phyloP scores from a whole-genome alignment of 2,888 invertebrate species.

The Oligia fasciuncula region DNA sequence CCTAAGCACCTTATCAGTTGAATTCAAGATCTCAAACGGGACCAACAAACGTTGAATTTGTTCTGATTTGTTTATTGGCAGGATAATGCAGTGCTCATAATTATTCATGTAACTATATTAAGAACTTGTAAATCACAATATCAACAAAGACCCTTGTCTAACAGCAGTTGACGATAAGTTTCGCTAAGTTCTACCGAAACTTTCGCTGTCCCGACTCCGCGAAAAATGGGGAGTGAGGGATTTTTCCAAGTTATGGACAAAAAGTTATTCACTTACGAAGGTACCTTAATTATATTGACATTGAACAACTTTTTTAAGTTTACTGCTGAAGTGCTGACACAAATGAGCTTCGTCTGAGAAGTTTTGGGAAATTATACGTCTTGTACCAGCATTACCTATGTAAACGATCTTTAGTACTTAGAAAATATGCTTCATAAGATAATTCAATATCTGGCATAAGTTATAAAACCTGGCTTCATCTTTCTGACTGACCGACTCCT shows the following conservation, averaged over 20 bases:
- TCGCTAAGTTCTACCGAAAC: conserved; percentile 41
- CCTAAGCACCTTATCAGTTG: conserved; percentile 25
- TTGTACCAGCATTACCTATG: not conserved
- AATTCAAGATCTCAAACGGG: conserved; percentile 34
- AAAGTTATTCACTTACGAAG: conserved; percentile 54
- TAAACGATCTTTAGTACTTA: not conserved
- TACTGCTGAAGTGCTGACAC: conserved; percentile 8
- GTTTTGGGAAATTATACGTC: conserved; percentile 7
- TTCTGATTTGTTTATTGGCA: conserved; percentile 3
- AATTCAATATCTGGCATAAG: not conserved
- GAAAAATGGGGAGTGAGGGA: conserved; percentile 8
- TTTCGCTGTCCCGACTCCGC: conserved; percentile 9
- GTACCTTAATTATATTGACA: conserved; percentile 46
- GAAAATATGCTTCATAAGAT: not conserved
- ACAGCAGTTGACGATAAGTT: conserved; percentile 36
- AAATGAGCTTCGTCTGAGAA: conserved; percentile 41
- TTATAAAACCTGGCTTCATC: not conserved
- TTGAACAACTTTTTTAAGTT: conserved; percentile 34
- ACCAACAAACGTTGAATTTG: conserved; percentile 16
- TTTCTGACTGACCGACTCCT: not conserved
- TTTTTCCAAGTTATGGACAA: conserved; percentile 34
- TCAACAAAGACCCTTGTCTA: conserved; percentile 41
- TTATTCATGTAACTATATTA: conserved; percentile 2
- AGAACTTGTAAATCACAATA: conserved; percentile 35
- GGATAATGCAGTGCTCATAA: conserved; percentile 11